phyloP scores from a whole-genome alignment of 2,888 invertebrate genomes.

The Drosophila vallismaia region DNA sequence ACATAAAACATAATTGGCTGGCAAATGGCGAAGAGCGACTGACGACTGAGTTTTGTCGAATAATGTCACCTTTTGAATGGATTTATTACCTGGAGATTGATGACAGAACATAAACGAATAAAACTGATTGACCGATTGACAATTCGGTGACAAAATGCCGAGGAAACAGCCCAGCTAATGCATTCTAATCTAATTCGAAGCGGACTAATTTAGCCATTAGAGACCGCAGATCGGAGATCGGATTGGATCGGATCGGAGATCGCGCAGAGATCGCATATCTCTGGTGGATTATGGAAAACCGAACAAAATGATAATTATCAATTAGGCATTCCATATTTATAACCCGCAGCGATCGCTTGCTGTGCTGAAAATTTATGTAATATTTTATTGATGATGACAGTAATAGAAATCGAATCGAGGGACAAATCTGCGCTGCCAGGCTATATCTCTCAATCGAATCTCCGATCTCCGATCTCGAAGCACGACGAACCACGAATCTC shows the following conservation, averaged over 20 bases:
- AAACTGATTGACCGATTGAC: slow-evolving; percentile 25
- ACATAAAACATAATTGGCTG: slow-evolving; percentile 61
- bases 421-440: slow-evolving; percentile 52
- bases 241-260: slow-evolving; percentile 30
- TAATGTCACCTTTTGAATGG: slow-evolving; percentile 27
- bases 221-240: slow-evolving; percentile 17
- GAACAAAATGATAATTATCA: slow-evolving; percentile 76
- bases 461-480: no score
- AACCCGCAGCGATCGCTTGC: slow-evolving; percentile 32
- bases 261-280: slow-evolving; percentile 23
- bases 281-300: slow-evolving; percentile 33
- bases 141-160: background rate
- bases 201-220: slow-evolving; percentile 33
- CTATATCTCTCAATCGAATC: slow-evolving; percentile 4
- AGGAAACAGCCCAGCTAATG: slow-evolving; percentile 13
- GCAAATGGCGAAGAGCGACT: slow-evolving; percentile 48
- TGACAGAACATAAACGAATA: slow-evolving; percentile 53
- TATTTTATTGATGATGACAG: slow-evolving; percentile 76
- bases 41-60: background rate
- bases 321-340: slow-evolving; percentile 78
- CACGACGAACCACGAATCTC: no score
- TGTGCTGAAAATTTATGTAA: slow-evolving; percentile 72
- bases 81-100: slow-evolving; percentile 53
- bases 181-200: slow-evolving; percentile 22
- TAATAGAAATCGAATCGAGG: slow-evolving; percentile 64